Conservation (phyloP, 2,113 vertebrate genomes). For the Plotosus lineatus region DNA sequence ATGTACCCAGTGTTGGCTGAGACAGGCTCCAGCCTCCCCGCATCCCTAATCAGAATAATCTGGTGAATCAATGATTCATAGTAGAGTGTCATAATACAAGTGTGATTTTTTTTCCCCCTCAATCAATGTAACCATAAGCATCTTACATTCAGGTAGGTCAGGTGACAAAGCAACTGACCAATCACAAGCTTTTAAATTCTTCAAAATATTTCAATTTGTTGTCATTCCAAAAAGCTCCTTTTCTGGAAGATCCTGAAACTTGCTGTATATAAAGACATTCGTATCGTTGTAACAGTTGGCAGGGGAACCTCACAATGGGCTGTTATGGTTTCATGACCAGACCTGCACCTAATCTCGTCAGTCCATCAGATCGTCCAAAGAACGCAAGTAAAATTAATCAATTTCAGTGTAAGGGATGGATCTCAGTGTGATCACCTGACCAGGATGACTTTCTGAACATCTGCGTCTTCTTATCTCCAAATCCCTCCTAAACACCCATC, state of each 20-base stretch:
- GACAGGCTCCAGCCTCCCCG: too few species aligned
- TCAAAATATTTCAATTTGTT: neutral
- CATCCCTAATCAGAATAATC: too few species aligned
- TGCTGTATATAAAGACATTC: too few species aligned
- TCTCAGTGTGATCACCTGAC: neutral
- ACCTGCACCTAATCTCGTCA: neutral
- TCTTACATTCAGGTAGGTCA: neutral
- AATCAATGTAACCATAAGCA: neutral
- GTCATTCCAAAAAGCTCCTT: neutral
- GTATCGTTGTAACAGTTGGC: too few species aligned
- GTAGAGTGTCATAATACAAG: too few species aligned
- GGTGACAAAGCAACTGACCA: neutral
- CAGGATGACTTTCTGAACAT: slow-evolving; percentile 1
- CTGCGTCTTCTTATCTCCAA: neutral
- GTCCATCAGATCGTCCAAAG: neutral
- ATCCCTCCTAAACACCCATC: slow-evolving; percentile 4
- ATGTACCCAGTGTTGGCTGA: too few species aligned
- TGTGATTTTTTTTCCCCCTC: neutral
- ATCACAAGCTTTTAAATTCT: neutral
- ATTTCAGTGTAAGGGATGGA: neutral
- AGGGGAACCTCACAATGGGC: too few species aligned
- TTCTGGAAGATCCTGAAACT: neutral
- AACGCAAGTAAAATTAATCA: neutral
- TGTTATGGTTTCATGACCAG: neutral
- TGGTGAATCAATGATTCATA: too few species aligned